phyloP scores from a whole-genome alignment of 2,888 invertebrate species.

The Melinaea menophilus region DNA sequence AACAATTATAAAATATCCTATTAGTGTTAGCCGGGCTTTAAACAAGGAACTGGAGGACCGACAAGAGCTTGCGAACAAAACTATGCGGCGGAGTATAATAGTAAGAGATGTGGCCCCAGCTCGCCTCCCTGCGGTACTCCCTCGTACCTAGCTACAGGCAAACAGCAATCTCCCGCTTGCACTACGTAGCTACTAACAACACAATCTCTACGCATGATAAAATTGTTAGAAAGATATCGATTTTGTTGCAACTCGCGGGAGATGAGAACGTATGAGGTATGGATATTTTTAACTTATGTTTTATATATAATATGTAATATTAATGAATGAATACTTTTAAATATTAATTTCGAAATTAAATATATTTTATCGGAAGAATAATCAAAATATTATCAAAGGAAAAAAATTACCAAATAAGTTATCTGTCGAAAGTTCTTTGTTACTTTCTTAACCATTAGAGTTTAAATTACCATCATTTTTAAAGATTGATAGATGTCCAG shows the following conservation, averaged over 20 bases:
- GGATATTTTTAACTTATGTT: too few species aligned
- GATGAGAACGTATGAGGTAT: background rate
- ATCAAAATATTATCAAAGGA: background rate
- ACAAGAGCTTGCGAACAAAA: constrained; percentile 68
- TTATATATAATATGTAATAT: too few species aligned
- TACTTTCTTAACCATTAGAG: constrained; percentile 9
- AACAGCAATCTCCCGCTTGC: constrained; percentile 7
- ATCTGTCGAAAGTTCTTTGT: constrained; percentile 1
- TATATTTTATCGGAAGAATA: background rate
- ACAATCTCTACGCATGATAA: constrained; percentile 8
- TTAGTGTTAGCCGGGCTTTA: constrained; percentile 60
- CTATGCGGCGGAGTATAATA: constrained; percentile 63
- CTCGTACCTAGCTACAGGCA: constrained; percentile 31
- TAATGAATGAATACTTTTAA: too few species aligned
- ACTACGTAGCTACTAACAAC: constrained; percentile 5
- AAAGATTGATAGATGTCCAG: constrained; percentile 47
- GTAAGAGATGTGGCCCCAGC: constrained; percentile 51
- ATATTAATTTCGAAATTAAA: background rate
- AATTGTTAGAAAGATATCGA: constrained; percentile 6
- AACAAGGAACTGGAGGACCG: constrained; percentile 55
- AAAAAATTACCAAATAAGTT: constrained; percentile 39
- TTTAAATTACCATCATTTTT: constrained; percentile 25
- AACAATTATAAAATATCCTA: constrained; percentile 57
- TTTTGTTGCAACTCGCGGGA: background rate
- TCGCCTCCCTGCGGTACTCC: constrained; percentile 36